Evolutionary conservation across 2,888 invertebrate genomes (phyloP).

Genomic region (Lycaena phlaeas): DNA sequence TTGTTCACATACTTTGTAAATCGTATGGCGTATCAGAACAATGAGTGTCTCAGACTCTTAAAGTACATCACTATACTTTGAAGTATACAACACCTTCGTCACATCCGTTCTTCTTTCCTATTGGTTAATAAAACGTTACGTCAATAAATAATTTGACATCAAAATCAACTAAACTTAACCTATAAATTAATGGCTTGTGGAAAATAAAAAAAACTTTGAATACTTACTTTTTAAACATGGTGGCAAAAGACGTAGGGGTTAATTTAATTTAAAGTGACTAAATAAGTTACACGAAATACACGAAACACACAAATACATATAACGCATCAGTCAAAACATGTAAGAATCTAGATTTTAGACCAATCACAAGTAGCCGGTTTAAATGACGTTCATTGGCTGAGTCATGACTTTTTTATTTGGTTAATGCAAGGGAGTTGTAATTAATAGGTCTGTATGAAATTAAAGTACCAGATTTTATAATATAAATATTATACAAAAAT

Average conservation of each 20-base stretch:
- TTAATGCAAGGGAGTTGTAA: not conserved
- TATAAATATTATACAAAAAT: too few relatives aligned
- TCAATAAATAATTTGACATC: constrained; percentile 30
- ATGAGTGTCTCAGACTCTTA: too few relatives aligned
- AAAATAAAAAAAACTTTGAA: not conserved
- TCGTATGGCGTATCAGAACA: too few relatives aligned
- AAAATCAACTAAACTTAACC: constrained; percentile 33
- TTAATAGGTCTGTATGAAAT: too few relatives aligned
- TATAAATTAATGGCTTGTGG: constrained; percentile 20
- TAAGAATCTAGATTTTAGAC: not conserved
- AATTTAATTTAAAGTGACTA: not conserved
- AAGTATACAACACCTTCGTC: constrained; percentile 9
- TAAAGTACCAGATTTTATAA: too few relatives aligned
- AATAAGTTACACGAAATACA: not conserved
- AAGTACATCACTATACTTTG: constrained; percentile 13
- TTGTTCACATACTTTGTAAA: too few relatives aligned
- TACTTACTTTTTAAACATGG: constrained; percentile 69
- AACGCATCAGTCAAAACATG: not conserved
- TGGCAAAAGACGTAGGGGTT: constrained; percentile 15
- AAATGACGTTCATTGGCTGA: not conserved
- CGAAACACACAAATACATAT: not conserved
- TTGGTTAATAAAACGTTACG: constrained; percentile 28
- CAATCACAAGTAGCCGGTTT: not conserved
- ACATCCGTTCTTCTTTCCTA: constrained; percentile 20
- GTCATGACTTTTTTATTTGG: not conserved